Evolutionary conservation across 2,113 vertebrate species (phyloP), one percentile per base, ranked within the genome.

Genomic region (Urocynchramus pylzowi): DNA sequence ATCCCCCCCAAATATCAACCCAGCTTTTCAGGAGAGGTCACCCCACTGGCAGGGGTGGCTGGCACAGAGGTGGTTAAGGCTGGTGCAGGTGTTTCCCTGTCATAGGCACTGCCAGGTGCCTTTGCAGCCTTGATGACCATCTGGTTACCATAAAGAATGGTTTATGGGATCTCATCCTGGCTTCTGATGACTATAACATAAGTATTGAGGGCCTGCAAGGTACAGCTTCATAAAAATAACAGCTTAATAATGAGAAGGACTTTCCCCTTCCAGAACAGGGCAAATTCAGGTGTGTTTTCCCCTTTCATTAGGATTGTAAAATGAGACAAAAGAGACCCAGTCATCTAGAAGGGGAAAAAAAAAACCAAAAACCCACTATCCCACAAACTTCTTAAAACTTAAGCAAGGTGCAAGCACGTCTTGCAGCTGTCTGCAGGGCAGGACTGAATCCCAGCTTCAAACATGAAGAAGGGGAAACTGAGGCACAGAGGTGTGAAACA

Each of bases 141-240:
- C 92, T 97, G 96, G 95, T 96, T 94, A 52, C 92, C 39, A 93
- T 97, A 96, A 95, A 94, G 92, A 78, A 71, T 30, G 37, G 85
- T 96, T 97, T 96, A 96, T 88, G 79, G 68, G 80, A 87, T 89
- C 95, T 90, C 92, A 92, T 94, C 96, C 49, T 81, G 76, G 4
- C 68, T 93, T 93, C 86, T 89, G 88, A 96, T 84, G 84, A 47
- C 93, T 94, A 64, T 87, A 96, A 89, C 84, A 26, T 30, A 91
- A 95, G 91, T 35, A 94, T 35, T 87, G 95, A 87, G 96, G 85
- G 49, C 53, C 53, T 39, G 60, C 49, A 81, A 95, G 92, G 85
- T 89, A 92, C 39, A 61, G 92, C 89, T 95, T 92, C 73, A 69
- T 96, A 96, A 96, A 97, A 96, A 92, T 94, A 96, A 94, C 90